phyloP scores from a whole-genome alignment of 2,113 vertebrate species.

The Sceloporus tristichus region DNA sequence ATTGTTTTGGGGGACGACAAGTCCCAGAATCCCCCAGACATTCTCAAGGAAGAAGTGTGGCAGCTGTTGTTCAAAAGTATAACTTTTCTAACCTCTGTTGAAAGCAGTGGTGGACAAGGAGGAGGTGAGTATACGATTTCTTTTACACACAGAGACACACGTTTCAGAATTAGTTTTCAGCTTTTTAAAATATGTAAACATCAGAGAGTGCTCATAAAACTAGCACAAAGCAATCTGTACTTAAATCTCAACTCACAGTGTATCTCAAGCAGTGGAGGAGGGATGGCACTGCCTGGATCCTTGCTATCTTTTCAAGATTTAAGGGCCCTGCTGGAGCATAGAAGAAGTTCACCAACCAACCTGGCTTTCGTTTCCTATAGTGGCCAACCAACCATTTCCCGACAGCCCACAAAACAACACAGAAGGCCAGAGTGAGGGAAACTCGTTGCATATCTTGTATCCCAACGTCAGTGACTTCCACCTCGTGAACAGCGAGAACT shows the following conservation, averaged over 20 bases:
- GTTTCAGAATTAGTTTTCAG: neutral
- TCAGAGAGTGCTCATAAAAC: neutral
- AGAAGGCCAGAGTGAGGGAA: neutral
- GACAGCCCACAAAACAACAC: neutral
- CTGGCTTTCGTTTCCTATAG: neutral
- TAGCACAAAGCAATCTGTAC: too few species aligned
- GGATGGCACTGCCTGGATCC: neutral
- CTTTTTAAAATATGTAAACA: neutral
- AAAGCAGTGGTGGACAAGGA: too few species aligned
- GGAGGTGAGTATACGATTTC: too few species aligned
- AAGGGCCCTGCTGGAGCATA: neutral
- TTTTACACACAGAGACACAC: too few species aligned
- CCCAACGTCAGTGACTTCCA: neutral
- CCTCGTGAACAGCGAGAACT: neutral
- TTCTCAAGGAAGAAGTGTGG: too few species aligned
- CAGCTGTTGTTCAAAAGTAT: too few species aligned
- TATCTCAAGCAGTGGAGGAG: neutral
- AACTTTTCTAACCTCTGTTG: too few species aligned
- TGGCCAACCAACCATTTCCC: neutral
- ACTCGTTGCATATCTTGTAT: neutral
- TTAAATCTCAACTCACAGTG: neutral
- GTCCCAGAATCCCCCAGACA: too few species aligned
- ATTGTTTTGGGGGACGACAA: too few species aligned
- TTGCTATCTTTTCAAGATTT: neutral
- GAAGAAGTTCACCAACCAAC: neutral